Evolutionary conservation across 2,888 invertebrate genomes (phyloP).

Genomic region (Siphlonurus alternatus): DNA sequence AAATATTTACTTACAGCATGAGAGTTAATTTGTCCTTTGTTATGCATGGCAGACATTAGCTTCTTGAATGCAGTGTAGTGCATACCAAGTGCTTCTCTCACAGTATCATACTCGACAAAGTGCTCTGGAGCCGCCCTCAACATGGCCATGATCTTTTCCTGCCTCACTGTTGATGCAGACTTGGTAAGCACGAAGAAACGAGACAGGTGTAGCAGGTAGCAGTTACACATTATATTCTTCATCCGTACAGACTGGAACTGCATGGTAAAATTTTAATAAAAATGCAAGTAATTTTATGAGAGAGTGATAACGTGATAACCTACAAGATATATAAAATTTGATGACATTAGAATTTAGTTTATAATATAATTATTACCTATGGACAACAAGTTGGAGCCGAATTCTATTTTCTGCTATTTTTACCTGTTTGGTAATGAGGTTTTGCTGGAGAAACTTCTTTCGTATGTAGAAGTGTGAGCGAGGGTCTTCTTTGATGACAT

Average conservation of each 20-base stretch:
- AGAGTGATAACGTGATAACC: neutral
- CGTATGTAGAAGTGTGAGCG: slow-evolving; percentile 45
- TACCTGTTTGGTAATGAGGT: slow-evolving; percentile 43
- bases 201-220: slow-evolving; percentile 40
- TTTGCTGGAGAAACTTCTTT: slow-evolving; percentile 37
- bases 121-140: slow-evolving; percentile 35
- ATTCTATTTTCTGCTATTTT: too few species aligned
- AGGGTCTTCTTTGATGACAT: slow-evolving; percentile 34
- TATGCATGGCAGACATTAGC: slow-evolving; percentile 33
- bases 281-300: neutral
- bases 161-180: slow-evolving; percentile 32
- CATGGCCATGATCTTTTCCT: slow-evolving; percentile 35
- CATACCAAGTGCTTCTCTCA: slow-evolving; percentile 30
- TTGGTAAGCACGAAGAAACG: slow-evolving; percentile 42
- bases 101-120: slow-evolving; percentile 32
- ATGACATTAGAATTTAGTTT: slow-evolving; percentile 7
- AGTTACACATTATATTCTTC: slow-evolving; percentile 19
- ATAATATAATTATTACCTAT: too few species aligned
- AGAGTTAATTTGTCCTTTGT: slow-evolving; percentile 34
- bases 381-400: too few species aligned
- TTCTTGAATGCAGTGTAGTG: slow-evolving; percentile 29
- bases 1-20: slow-evolving; percentile 26
- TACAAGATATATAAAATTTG: slow-evolving; percentile 1
- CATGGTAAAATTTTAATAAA: too few species aligned
- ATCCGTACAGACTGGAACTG: neutral